Conservation (phyloP, 2,888 invertebrate species). For the Nycteola revayana region DNA sequence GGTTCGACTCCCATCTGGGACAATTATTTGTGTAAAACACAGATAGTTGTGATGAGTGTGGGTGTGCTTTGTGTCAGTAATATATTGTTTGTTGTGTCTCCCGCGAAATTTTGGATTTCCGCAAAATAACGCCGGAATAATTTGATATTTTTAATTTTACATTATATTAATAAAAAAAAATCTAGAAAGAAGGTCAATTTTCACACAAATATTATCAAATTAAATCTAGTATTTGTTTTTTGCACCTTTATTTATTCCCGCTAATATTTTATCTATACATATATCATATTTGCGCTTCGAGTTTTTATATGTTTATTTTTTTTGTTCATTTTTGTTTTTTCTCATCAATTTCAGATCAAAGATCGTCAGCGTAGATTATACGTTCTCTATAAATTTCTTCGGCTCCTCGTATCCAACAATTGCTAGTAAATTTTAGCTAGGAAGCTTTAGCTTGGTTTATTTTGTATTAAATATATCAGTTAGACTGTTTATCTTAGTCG, state of each 20-base stretch:
- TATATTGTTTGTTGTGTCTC: too few relatives aligned
- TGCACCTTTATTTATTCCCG: not conserved
- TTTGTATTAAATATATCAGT: not conserved
- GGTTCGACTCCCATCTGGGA: too few relatives aligned
- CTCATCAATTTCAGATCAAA: slow-evolving; percentile 60
- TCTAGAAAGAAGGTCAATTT: too few relatives aligned
- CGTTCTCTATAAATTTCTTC: slow-evolving; percentile 50
- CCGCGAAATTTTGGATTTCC: too few relatives aligned
- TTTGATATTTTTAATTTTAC: not conserved
- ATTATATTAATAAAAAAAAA: too few relatives aligned
- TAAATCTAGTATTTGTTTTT: not conserved
- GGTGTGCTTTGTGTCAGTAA: too few relatives aligned
- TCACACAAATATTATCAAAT: not conserved
- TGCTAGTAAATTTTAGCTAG: slow-evolving; percentile 29
- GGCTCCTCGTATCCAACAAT: slow-evolving; percentile 37
- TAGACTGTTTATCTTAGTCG: too few relatives aligned
- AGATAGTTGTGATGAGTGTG: too few relatives aligned
- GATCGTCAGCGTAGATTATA: slow-evolving; percentile 37
- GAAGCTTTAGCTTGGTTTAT: not conserved
- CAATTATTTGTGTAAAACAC: too few relatives aligned
- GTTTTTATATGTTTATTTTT: slow-evolving; percentile 20
- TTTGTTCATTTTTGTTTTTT: slow-evolving; percentile 38
- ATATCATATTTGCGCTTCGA: slow-evolving; percentile 1
- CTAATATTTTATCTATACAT: slow-evolving; percentile 4
- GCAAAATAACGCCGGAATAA: not conserved